A percentile compares a stretch with the other conserved stretches of the same genome.
Evolutionary conservation across 2,797 vertebrate species (phyloP).

Genomic region (Gallirallus australis): DNA sequence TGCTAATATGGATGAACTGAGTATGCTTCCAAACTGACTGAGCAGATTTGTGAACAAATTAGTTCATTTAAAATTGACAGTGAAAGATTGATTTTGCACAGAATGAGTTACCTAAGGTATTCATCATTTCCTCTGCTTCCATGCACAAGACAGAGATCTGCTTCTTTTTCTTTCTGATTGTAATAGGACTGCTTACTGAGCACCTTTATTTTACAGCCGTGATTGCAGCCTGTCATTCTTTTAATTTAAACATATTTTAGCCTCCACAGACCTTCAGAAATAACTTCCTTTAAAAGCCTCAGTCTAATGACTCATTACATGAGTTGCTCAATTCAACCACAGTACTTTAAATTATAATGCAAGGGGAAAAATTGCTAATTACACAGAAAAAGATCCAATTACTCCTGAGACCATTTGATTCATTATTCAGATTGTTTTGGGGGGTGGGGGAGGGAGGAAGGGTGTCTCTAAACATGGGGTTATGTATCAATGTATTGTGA

Average conservation of each 20-base stretch:
- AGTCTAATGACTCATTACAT: slow-evolving; percentile 84
- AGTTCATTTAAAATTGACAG: slow-evolving; percentile 95
- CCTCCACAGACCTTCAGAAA: slow-evolving; percentile 84
- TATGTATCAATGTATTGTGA: slow-evolving; percentile 62
- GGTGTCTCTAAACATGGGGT: slow-evolving; percentile 66
- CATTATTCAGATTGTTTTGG: slow-evolving; percentile 77
- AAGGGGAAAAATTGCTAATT: slow-evolving; percentile 82
- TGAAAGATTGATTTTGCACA: slow-evolving; percentile 91
- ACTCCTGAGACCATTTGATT: slow-evolving; percentile 79
- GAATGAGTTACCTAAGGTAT: slow-evolving; percentile 84
- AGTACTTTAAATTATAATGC: slow-evolving; percentile 84
- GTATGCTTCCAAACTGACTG: slow-evolving; percentile 93
- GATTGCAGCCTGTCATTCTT: slow-evolving; percentile 85
- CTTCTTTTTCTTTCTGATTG: slow-evolving; percentile 83
- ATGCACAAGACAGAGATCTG: slow-evolving; percentile 79
- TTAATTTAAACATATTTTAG: slow-evolving; percentile 86
- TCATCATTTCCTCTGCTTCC: slow-evolving; percentile 83
- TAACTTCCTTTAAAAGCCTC: slow-evolving; percentile 86
- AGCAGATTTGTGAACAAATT: slow-evolving; percentile 95
- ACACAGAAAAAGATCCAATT: slow-evolving; percentile 81
- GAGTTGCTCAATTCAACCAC: slow-evolving; percentile 80
- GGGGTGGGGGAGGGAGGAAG: slow-evolving; percentile 36
- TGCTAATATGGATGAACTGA: slow-evolving; percentile 95
- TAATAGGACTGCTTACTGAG: slow-evolving; percentile 86
- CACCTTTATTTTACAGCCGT: slow-evolving; percentile 83